phyloP scores from a whole-genome alignment of 2,888 invertebrate species.

The Cheilosia scutellata region DNA sequence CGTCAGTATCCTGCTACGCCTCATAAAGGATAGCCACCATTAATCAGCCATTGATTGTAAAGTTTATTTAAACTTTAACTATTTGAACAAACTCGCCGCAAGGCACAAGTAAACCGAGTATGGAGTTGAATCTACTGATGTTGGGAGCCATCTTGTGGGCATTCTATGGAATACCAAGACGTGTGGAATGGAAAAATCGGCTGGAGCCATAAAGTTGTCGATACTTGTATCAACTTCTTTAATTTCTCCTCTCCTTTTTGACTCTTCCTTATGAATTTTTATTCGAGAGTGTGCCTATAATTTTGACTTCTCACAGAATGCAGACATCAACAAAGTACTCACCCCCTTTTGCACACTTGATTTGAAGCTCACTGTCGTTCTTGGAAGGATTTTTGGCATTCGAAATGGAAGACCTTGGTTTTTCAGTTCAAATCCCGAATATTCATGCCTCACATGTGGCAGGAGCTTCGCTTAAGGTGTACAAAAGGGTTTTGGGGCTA shows the following conservation, averaged over 20 bases:
- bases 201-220: background rate
- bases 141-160: slow-evolving; percentile 21
- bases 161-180: background rate
- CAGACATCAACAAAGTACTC: slow-evolving; percentile 57
- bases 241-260: background rate
- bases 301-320: slow-evolving; percentile 14
- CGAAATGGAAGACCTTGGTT: slow-evolving; percentile 18
- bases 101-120: slow-evolving; percentile 51
- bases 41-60: background rate
- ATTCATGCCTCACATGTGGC: slow-evolving; percentile 17
- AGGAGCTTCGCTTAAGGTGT: slow-evolving; percentile 43
- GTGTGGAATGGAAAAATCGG: slow-evolving; percentile 18
- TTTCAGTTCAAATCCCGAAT: slow-evolving; percentile 21
- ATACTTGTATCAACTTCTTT: slow-evolving; percentile 43
- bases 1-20: slow-evolving; percentile 60
- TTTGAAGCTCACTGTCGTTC: background rate
- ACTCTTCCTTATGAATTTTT: slow-evolving; percentile 19
- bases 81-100: slow-evolving; percentile 44
- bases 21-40: slow-evolving; percentile 42
- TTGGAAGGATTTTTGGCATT: slow-evolving; percentile 35
- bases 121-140: slow-evolving; percentile 40
- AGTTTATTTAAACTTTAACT: background rate
- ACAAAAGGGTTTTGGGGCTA: slow-evolving; percentile 61
- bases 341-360: slow-evolving; percentile 69
- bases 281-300: slow-evolving; percentile 5